These are phyloP conservation scores for Henricia sp. DNA, from an alignment of 53 echinoderm and acorn worm species.

Conservation along the genomic window DNA sequence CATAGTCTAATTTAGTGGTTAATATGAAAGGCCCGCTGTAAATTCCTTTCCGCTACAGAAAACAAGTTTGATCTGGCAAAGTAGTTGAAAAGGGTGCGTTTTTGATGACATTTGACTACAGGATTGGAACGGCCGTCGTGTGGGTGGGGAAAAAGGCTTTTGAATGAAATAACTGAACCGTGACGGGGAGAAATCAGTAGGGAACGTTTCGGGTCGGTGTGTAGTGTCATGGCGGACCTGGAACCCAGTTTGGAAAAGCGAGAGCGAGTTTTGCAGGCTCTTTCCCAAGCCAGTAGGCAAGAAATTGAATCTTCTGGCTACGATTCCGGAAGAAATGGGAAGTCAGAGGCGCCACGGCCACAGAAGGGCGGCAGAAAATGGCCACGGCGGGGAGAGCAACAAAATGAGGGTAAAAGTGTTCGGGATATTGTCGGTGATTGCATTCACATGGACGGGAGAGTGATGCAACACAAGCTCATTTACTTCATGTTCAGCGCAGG, in stretches of 20 bases:
- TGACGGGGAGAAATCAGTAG: background rate
- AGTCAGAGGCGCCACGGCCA: background rate
- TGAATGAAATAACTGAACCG: background rate
- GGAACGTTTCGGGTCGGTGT: background rate
- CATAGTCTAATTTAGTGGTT: too few relatives aligned
- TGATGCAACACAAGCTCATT: slow-evolving; percentile 23
- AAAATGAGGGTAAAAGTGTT: background rate
- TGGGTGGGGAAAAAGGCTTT: too few relatives aligned
- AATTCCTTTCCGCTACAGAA: too few relatives aligned
- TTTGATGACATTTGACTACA: too few relatives aligned
- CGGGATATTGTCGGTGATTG: background rate
- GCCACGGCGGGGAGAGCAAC: background rate
- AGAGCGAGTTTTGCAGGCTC: slow-evolving; percentile 41
- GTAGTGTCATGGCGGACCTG: slow-evolving; percentile 49
- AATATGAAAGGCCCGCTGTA: too few relatives aligned
- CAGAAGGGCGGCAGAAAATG: background rate
- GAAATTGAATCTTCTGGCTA: background rate
- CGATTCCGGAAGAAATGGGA: background rate
- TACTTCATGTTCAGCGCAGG: slow-evolving; percentile 43
- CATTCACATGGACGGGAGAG: slow-evolving; percentile 22
- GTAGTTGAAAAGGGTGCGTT: too few relatives aligned
- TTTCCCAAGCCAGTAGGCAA: background rate
- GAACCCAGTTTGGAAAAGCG: slow-evolving; percentile 26
- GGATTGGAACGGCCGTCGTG: too few relatives aligned
- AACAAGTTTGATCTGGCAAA: too few relatives aligned